Evolutionary conservation across 2,113 vertebrate genomes (phyloP).

Genomic region (Vombatus ursinus): DNA sequence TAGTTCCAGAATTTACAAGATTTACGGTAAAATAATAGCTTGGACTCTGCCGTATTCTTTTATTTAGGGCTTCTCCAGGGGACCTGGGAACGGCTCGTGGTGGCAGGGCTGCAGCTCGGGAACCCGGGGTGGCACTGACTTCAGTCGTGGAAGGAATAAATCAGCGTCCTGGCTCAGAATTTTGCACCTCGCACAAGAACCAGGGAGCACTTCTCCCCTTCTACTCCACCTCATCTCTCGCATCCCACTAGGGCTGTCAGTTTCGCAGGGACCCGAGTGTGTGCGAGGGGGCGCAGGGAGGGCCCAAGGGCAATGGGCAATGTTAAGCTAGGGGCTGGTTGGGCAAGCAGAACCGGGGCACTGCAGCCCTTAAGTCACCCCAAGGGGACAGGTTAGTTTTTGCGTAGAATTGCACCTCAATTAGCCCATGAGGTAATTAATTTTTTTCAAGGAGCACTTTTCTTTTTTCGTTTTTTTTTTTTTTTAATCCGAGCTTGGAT

Average conservation of each 20-base stretch:
- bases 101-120: constrained; percentile 42
- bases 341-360: too few relatives aligned
- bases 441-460: too few relatives aligned
- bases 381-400: background rate
- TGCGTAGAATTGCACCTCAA: background rate
- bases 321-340: too few relatives aligned
- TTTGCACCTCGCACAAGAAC: background rate
- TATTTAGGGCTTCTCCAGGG: constrained; percentile 25
- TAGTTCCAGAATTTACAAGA: constrained; percentile 89
- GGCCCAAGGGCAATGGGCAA: too few relatives aligned
- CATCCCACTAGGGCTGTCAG: background rate
- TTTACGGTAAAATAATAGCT: constrained; percentile 86
- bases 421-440: background rate
- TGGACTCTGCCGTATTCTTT: constrained; percentile 65
- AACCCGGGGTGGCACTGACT: background rate
- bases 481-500: too few relatives aligned
- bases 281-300: background rate
- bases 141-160: background rate
- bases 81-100: constrained; percentile 36
- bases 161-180: background rate
- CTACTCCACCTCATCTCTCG: background rate
- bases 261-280: background rate
- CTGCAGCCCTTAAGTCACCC: background rate
- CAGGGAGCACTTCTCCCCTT: background rate
- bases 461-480: too few relatives aligned